Conservation (phyloP, 2,888 invertebrate species). For the Trichogramma dendrolimi region DNA sequence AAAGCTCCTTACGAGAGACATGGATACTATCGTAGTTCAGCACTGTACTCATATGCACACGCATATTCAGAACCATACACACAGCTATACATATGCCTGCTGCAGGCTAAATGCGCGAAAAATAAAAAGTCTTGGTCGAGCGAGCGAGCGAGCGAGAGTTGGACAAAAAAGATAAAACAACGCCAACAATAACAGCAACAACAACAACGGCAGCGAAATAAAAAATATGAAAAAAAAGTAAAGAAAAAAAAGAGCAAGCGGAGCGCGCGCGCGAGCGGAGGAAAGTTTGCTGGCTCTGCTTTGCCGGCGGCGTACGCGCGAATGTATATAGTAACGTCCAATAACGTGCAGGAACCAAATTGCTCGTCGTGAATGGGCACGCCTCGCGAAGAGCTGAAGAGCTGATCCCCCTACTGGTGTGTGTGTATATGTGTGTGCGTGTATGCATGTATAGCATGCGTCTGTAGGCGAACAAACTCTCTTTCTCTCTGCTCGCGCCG, state of each 20-base stretch:
- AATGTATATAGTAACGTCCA: slow-evolving; percentile 30
- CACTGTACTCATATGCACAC: too few relatives aligned
- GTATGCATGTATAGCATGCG: background rate
- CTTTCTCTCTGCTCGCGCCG: too few relatives aligned
- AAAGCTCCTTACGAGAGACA: too few relatives aligned
- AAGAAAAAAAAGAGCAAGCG: slow-evolving; percentile 4
- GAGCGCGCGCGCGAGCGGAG: background rate
- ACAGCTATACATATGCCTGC: background rate
- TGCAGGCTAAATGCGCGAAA: background rate
- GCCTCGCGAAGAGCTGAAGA: slow-evolving; percentile 30
- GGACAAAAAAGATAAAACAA: background rate
- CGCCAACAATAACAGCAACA: background rate
- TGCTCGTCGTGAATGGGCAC: slow-evolving; percentile 41
- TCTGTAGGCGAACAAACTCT: too few relatives aligned
- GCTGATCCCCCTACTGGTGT: slow-evolving; percentile 19
- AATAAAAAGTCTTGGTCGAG: too few relatives aligned
- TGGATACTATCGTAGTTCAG: too few relatives aligned
- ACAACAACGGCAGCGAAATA: background rate
- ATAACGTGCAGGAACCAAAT: slow-evolving; percentile 44
- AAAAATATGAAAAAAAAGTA: background rate
- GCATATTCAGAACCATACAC: too few relatives aligned
- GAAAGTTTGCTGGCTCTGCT: slow-evolving; percentile 7
- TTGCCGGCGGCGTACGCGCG: slow-evolving; percentile 19
- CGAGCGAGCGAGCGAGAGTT: background rate
- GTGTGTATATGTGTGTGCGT: slow-evolving; percentile 4